A percentile compares a stretch with the other conserved stretches of the same genome.
These are phyloP conservation scores for Colistium nudipinnis DNA, from an alignment of 2,113 vertebrate species.

Conservation along the genomic window DNA sequence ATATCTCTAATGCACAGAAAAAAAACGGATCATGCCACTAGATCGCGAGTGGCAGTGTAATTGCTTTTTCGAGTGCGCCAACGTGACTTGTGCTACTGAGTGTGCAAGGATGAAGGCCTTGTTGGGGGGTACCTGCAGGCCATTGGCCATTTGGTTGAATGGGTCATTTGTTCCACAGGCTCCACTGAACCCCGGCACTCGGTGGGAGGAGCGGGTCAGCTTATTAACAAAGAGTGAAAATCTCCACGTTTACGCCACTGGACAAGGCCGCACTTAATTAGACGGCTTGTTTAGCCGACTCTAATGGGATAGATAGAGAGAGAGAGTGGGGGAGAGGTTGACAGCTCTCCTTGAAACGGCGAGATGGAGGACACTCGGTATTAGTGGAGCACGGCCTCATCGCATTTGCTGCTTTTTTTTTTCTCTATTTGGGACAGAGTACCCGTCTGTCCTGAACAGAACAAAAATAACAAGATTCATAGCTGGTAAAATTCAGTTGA, in stretches of 20 bases:
- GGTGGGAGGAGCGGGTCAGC: constrained; percentile 55
- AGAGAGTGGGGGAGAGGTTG: constrained; percentile 18
- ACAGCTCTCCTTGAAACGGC: constrained; percentile 66
- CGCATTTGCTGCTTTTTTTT: constrained; percentile 19
- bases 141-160: constrained; percentile 73
- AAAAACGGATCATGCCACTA: constrained; percentile 40
- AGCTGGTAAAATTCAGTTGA: too few species aligned
- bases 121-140: constrained; percentile 54
- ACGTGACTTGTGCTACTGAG: constrained; percentile 50
- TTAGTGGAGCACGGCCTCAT: constrained; percentile 23
- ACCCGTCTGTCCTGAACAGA: too few species aligned
- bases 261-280: constrained; percentile 74
- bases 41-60: constrained; percentile 57
- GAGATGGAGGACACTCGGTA: constrained; percentile 32
- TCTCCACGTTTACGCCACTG: constrained; percentile 54
- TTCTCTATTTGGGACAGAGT: constrained; percentile 38
- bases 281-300: constrained; percentile 70
- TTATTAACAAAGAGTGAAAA: constrained; percentile 66
- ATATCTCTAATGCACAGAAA: constrained; percentile 17
- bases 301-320: constrained; percentile 47
- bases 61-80: constrained; percentile 63
- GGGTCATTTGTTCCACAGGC: constrained; percentile 56
- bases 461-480: too few species aligned
- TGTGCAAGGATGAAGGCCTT: constrained; percentile 52
- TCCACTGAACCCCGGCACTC: constrained; percentile 54